A percentile compares a stretch with the other conserved stretches of the same genome.
phyloP scores from a whole-genome alignment of 2,113 vertebrate species.

The Mobula hypostoma region DNA sequence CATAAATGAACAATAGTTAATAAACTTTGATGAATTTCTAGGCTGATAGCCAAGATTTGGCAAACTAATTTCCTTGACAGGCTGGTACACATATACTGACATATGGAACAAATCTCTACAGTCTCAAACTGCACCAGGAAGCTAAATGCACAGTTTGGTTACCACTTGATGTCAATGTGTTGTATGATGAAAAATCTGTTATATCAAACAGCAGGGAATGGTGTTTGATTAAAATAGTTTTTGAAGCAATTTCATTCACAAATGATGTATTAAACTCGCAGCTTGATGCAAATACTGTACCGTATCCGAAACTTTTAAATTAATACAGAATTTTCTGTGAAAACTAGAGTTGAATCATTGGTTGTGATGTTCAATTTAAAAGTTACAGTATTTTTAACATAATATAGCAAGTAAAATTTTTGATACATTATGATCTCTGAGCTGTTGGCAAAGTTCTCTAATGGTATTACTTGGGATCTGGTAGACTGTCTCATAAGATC shows the following conservation, averaged over 20 bases:
- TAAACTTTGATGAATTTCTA: conserved; percentile 16
- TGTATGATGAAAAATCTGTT: conserved; percentile 26
- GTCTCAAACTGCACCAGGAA: conserved; percentile 5
- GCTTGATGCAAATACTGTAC: not conserved
- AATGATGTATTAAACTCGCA: not conserved
- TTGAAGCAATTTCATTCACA: conserved; percentile 1
- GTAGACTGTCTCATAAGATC: not conserved
- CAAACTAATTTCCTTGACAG: conserved; percentile 33
- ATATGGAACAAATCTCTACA: conserved; percentile 31
- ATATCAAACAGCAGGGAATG: conserved; percentile 8
- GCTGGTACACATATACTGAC: conserved; percentile 29
- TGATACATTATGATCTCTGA: too few species aligned
- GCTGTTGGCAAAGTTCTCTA: too few species aligned
- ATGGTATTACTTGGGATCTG: not conserved
- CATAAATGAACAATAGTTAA: not conserved
- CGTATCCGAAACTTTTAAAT: not conserved
- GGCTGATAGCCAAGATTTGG: conserved; percentile 21
- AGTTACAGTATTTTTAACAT: too few species aligned
- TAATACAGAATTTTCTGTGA: not conserved
- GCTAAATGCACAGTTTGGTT: conserved; percentile 9
- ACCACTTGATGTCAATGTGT: conserved; percentile 18
- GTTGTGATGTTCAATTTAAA: not conserved
- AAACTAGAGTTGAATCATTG: not conserved
- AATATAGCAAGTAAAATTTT: too few species aligned
- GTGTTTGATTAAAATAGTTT: not conserved